Percentiles rank a stretch among this genome's conserved stretches.
Evolutionary conservation across 2,888 invertebrate genomes (phyloP).

Genomic region (Priocnemis perturbator): DNA sequence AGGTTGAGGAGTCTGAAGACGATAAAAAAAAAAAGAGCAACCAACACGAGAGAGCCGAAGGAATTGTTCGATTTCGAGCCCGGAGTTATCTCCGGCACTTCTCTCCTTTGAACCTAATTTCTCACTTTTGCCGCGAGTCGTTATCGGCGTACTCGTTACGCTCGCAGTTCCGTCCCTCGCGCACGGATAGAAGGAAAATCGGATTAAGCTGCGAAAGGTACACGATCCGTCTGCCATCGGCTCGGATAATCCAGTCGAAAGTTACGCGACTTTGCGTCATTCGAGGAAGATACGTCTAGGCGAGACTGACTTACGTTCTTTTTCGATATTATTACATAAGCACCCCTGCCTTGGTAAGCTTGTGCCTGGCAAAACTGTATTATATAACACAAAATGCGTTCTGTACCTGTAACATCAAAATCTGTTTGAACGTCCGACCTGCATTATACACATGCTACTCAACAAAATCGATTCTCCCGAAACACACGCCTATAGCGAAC

Average conservation of each 20-base stretch:
- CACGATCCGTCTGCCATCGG: no score
- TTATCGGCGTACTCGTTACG: conserved; percentile 40
- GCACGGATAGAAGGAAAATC: conserved; percentile 37
- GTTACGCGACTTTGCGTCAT: background rate
- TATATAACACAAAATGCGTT: no score
- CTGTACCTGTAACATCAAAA: no score
- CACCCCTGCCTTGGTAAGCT: no score
- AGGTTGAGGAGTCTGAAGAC: conserved; percentile 1
- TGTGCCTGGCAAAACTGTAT: no score
- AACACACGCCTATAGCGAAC: no score
- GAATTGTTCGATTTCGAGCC: conserved; percentile 39
- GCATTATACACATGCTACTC: no score
- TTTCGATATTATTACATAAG: no score
- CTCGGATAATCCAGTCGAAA: background rate
- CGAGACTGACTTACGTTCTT: no score
- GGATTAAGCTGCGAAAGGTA: conserved; percentile 4
- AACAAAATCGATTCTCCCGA: no score
- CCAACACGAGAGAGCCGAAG: conserved; percentile 23
- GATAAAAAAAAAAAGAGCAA: conserved; percentile 14
- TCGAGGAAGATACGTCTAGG: background rate
- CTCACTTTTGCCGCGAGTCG: conserved; percentile 44
- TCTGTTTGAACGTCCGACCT: no score
- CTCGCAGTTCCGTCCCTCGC: conserved; percentile 13
- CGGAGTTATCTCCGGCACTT: conserved; percentile 30
- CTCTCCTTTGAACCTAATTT: conserved; percentile 44